These are phyloP conservation scores for Chrysemys picta DNA, from an alignment of 2,113 vertebrate genomes.

Conservation along the genomic window DNA sequence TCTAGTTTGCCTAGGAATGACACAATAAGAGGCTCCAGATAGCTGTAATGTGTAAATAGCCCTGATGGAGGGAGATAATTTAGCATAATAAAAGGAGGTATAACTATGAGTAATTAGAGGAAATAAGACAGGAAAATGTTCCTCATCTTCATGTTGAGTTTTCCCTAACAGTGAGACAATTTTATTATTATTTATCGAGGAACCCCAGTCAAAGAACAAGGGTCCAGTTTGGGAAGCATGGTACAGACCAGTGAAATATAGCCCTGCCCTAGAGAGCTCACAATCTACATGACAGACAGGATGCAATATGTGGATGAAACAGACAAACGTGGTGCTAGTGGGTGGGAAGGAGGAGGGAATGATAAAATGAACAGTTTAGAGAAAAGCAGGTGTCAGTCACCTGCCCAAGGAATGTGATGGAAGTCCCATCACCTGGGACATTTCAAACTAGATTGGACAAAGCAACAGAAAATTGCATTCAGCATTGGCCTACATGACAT, in stretches of 20 bases:
- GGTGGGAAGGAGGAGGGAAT: background rate
- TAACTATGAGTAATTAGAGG: slow-evolving; percentile 1
- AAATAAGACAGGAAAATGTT: slow-evolving; percentile 26
- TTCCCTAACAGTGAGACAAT: background rate
- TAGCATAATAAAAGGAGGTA: slow-evolving; percentile 24
- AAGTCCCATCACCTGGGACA: background rate
- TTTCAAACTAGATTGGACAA: background rate
- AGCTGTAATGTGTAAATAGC: slow-evolving; percentile 7
- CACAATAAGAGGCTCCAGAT: slow-evolving; percentile 20
- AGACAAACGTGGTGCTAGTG: fast-evolving
- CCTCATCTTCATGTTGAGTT: background rate
- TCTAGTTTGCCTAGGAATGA: slow-evolving; percentile 34
- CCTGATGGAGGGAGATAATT: background rate
- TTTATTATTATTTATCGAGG: background rate
- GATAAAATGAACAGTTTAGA: background rate
- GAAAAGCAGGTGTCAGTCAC: background rate
- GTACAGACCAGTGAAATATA: background rate
- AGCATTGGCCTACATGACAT: background rate
- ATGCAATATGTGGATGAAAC: background rate
- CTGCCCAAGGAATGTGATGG: background rate
- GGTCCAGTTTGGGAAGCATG: background rate
- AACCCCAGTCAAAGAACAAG: background rate
- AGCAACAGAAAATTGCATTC: background rate
- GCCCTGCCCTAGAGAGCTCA: background rate
- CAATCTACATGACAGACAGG: background rate